Evolutionary conservation across 2,797 vertebrate genomes (phyloP).

Genomic region (Oophaga sylvatica): DNA sequence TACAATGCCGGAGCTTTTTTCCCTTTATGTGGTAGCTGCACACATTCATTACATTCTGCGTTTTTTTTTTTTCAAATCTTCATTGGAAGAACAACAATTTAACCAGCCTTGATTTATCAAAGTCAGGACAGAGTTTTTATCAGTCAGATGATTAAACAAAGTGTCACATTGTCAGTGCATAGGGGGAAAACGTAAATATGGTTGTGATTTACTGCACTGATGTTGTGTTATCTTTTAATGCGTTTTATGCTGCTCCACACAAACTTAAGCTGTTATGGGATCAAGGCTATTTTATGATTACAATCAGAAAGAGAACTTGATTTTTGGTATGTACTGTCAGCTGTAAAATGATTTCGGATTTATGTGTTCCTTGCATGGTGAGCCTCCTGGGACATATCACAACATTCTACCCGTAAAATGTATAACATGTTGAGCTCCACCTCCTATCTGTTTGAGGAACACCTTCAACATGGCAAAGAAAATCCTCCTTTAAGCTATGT

Average conservation of each 20-base stretch:
- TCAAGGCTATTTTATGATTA: constrained; percentile 42
- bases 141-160: constrained; percentile 46
- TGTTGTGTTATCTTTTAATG: constrained; percentile 51
- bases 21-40: background rate
- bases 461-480: too few species aligned
- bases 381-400: background rate
- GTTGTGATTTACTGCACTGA: constrained; percentile 33
- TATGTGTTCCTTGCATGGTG: background rate
- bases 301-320: constrained; percentile 5
- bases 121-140: constrained; percentile 37
- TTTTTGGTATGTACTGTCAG: background rate
- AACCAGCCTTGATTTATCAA: constrained; percentile 44
- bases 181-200: constrained; percentile 26
- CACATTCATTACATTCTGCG: constrained; percentile 9
- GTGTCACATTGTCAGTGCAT: constrained; percentile 41
- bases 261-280: background rate
- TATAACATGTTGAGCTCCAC: too few species aligned
- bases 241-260: constrained; percentile 12
- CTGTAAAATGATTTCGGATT: constrained; percentile 23
- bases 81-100: constrained; percentile 39
- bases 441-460: too few species aligned
- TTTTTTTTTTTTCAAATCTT: constrained; percentile 16
- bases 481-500: too few species aligned
- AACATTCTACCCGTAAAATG: too few species aligned
- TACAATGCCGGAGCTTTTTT: constrained; percentile 6